Evolutionary conservation across 2,797 vertebrate species (phyloP).

Genomic region (Macroramphosus scolopax): DNA sequence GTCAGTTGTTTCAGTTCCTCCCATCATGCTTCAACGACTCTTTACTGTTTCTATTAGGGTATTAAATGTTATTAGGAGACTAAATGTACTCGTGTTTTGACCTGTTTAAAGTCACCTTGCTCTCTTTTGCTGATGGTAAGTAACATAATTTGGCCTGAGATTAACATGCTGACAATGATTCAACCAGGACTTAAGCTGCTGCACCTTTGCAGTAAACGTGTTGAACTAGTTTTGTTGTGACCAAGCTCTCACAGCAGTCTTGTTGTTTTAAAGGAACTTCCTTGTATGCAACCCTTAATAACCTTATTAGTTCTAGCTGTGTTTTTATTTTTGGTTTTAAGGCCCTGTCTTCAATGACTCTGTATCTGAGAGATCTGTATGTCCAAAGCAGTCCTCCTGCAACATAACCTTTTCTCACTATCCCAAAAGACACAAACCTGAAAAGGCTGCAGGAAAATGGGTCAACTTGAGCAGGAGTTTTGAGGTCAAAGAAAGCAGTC

Average conservation of each 20-base stretch:
- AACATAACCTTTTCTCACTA: constrained; percentile 9
- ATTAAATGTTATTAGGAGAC: not conserved
- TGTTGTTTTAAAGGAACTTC: constrained; percentile 32
- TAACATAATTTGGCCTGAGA: not conserved
- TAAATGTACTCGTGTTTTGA: not conserved
- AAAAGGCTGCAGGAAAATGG: constrained; percentile 28
- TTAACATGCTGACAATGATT: not conserved
- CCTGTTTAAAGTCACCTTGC: not conserved
- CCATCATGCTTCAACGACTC: not conserved
- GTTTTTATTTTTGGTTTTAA: constrained; percentile 18
- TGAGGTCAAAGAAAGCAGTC: constrained; percentile 19
- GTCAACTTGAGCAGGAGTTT: constrained; percentile 31
- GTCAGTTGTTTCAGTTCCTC: not conserved
- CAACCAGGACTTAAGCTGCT: not conserved
- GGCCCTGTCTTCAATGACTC: constrained; percentile 1
- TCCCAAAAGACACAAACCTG: constrained; percentile 12
- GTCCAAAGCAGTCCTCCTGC: constrained; percentile 6
- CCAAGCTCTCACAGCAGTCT: constrained; percentile 4
- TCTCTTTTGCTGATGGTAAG: not conserved
- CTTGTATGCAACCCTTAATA: constrained; percentile 19
- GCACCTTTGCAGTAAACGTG: constrained; percentile 24
- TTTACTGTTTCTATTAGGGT: too few relatives aligned
- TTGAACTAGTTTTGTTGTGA: constrained; percentile 4
- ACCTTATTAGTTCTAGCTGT: constrained; percentile 2
- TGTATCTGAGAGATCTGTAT: not conserved